A percentile compares a stretch with the other conserved stretches of the same genome.
These are phyloP conservation scores for Sylvilagus bachmani DNA, from an alignment of 2,113 vertebrate genomes.

Conservation along the genomic window DNA sequence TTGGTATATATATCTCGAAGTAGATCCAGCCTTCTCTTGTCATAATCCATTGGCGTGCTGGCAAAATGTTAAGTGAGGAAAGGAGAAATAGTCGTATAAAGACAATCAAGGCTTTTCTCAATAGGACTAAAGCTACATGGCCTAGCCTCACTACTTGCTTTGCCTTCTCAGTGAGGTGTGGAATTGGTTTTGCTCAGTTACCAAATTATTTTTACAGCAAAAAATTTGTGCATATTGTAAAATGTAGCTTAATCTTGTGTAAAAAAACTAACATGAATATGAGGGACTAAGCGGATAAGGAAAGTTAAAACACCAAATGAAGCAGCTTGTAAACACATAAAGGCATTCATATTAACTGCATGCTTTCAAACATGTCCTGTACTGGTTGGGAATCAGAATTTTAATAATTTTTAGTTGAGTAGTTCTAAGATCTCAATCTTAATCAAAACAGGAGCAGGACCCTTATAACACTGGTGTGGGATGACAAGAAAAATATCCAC, in stretches of 20 bases:
- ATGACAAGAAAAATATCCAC: neutral
- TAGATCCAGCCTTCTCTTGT: neutral
- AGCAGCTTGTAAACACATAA: slow-evolving; percentile 53
- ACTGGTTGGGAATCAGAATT: slow-evolving; percentile 35
- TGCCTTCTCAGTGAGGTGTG: neutral
- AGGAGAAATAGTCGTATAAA: slow-evolving; percentile 1
- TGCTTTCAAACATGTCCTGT: neutral
- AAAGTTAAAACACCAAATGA: slow-evolving; percentile 56
- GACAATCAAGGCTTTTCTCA: neutral
- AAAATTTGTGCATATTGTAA: slow-evolving; percentile 44
- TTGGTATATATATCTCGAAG: neutral
- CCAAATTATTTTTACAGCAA: slow-evolving; percentile 65
- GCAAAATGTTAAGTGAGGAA: neutral
- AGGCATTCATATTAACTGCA: slow-evolving; percentile 20
- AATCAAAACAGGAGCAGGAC: slow-evolving; percentile 35
- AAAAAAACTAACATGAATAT: slow-evolving; percentile 63
- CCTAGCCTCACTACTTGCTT: neutral
- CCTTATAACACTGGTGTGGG: neutral
- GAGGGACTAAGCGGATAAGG: neutral
- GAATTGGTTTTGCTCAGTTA: slow-evolving; percentile 39
- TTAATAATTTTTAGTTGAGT: slow-evolving; percentile 49
- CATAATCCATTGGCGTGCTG: neutral
- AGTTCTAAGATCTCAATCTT: slow-evolving; percentile 55
- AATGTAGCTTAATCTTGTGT: slow-evolving; percentile 67
- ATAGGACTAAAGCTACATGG: neutral